Evolutionary conservation across 2,113 vertebrate genomes (phyloP).

Genomic region (Daboia siamensis): DNA sequence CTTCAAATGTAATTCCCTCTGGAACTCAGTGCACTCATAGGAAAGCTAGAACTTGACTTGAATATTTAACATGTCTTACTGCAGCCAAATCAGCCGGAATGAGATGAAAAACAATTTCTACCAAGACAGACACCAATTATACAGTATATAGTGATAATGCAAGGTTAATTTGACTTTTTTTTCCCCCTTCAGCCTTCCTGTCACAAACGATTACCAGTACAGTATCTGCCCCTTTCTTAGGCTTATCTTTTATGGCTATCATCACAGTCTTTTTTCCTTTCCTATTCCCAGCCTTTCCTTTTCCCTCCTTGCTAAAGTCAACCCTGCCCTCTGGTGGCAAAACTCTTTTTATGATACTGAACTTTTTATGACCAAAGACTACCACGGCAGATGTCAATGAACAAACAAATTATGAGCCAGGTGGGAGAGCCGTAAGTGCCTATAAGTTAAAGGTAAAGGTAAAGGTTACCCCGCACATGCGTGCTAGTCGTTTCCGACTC

Average conservation of each 20-base stretch:
- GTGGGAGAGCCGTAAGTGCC: neutral
- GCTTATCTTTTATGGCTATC: neutral
- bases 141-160: neutral
- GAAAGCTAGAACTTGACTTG: neutral
- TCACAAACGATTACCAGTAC: neutral
- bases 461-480: no score
- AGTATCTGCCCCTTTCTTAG: neutral
- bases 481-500: no score
- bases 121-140: neutral
- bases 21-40: neutral
- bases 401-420: slow-evolving; percentile 4
- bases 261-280: neutral
- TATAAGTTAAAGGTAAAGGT: neutral
- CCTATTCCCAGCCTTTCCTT: neutral
- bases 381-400: neutral
- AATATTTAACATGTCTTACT: neutral
- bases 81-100: neutral
- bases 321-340: neutral
- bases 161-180: neutral
- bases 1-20: neutral
- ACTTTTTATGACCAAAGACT: neutral
- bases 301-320: neutral
- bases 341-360: neutral
- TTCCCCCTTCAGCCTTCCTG: neutral
- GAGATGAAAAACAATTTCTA: neutral